Evolutionary conservation across 2,888 invertebrate genomes (phyloP), one percentile per base, ranked within the genome.

Genomic region (Amorpha juglandis): DNA sequence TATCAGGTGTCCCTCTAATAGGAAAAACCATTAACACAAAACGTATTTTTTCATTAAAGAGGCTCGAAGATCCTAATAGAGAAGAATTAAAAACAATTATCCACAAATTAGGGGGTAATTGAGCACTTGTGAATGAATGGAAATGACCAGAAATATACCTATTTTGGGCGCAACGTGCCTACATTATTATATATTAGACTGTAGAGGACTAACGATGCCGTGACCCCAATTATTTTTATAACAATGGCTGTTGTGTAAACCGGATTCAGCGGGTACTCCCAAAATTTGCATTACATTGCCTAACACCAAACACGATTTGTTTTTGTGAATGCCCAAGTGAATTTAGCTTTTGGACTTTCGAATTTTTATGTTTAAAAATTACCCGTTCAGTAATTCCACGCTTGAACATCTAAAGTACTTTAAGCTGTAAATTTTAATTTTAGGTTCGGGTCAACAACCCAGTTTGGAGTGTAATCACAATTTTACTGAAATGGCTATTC

Each of bases 151-250:
- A 62, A 48, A 47, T 64, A 62, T 38, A 62, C 19, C 19, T 33
- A 51, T 51, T 51, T 35, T 16, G 16, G 21, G 51, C 38, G 19
- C 16, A 12, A 19, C 35, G 33, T 38, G 38, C 58, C 12, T 65
- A 35, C 48, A 58, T 65, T 65, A 67, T 65, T 42, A 63, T 64
- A 64, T 64, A 33, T 42, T 19, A 53, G 69, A 69, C 72, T 58
- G 55, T 74, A 75, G 80, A 81, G 82, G 81, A 82, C 81, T 81
- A 83, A 84, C 80, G 80, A 81, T 82, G 84, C 76, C 77, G 80
- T 79, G 82, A 85, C 86, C 87, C 81, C 88, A 89, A 90, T 91
- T 89, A 90, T 88, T 89, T 90, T 89, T 89, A 85, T 81, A 87
- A 89, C 89, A 90, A 90, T 88, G 84, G 81, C 76, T 80, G 81